Evolutionary conservation across 1,140 invertebrate genomes (phyloP), one percentile per base, ranked within the genome.

Genomic region (Rhagoletis pomonella): DNA sequence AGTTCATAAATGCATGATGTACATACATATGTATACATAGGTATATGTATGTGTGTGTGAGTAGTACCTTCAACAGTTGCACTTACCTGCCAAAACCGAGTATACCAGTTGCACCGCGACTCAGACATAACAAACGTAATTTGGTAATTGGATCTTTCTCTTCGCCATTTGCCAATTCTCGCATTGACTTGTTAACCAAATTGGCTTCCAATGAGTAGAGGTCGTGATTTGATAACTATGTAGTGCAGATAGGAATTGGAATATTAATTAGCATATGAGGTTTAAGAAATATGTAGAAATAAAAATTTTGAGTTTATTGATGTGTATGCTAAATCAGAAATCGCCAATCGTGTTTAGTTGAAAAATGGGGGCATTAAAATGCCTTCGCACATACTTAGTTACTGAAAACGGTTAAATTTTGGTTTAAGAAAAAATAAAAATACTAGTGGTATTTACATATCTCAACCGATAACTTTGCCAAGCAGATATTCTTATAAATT

Each of bases 101-200:
- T 89, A 99, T 99, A 58, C 98, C 98, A 88, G 95, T 95, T 29
- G 97, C 96, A 81, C 98, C 98, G 88, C 98, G 94, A 2, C 97
- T 94, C 17, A 99, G 93, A 93, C 98, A 98, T 42, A 98, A 93
- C 69, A 98, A 93, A 73, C 98, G 95, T 87, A 99, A 92, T 91
- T 96, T 96, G 93, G 99, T 97, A 77, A 98, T 94, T 4, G 97
- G 96, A 93, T 99, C 97, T 73, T 95, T 96, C 39, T 95, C 93
- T 60, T 90, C 92, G 47, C 95, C 94, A 88, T 94, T 88, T 87
- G 94, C 91, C 62, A 94, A 92, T 29, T 94, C 94, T 89, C 96
- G 94, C 85, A 93, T 95, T 87, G 96, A 95, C 93, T 96, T 97
- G 90, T 96, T 95, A 89, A 97, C 96, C 95, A 99, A 95, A 92